Conservation (phyloP, 2,888 invertebrate genomes). For the Drosophila bunnanda region DNA sequence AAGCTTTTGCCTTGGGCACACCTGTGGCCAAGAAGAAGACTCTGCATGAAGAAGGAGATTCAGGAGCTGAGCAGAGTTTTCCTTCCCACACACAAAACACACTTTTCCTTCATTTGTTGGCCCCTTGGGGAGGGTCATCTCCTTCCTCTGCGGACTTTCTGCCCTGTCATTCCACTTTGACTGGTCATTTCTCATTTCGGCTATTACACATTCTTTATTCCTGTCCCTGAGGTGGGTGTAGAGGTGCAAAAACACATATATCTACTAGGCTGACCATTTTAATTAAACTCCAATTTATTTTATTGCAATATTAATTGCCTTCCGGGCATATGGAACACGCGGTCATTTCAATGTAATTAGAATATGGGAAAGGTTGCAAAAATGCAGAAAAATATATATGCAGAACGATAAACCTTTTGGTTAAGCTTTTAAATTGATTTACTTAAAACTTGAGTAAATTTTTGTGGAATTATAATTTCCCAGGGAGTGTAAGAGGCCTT, state of each 20-base stretch:
- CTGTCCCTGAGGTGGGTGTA: slow-evolving; percentile 35
- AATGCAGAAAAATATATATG: background rate
- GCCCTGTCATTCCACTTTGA: slow-evolving; percentile 48
- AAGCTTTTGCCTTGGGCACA: slow-evolving; percentile 34
- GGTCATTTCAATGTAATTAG: slow-evolving; percentile 53
- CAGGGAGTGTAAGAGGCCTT: background rate
- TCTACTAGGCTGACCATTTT: slow-evolving; percentile 47
- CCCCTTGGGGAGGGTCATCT: slow-evolving; percentile 58
- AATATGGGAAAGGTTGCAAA: slow-evolving; percentile 8
- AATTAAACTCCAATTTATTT: slow-evolving; percentile 75
- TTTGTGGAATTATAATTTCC: background rate
- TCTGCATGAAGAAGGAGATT: background rate
- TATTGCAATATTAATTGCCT: slow-evolving; percentile 72
- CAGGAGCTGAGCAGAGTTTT: background rate
- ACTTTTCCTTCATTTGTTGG: slow-evolving; percentile 18
- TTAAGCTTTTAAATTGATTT: background rate
- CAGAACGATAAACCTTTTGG: background rate
- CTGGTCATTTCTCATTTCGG: slow-evolving; percentile 71
- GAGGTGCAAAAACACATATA: background rate
- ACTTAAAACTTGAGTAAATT: background rate
- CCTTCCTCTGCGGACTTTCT: slow-evolving; percentile 17
- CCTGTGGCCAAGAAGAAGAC: slow-evolving; percentile 51
- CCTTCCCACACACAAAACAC: background rate
- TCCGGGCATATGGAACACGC: slow-evolving; percentile 39
- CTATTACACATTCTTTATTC: slow-evolving; percentile 59